phyloP scores from a whole-genome alignment of 1,140 invertebrate species.

The Hyphantria cunea region DNA sequence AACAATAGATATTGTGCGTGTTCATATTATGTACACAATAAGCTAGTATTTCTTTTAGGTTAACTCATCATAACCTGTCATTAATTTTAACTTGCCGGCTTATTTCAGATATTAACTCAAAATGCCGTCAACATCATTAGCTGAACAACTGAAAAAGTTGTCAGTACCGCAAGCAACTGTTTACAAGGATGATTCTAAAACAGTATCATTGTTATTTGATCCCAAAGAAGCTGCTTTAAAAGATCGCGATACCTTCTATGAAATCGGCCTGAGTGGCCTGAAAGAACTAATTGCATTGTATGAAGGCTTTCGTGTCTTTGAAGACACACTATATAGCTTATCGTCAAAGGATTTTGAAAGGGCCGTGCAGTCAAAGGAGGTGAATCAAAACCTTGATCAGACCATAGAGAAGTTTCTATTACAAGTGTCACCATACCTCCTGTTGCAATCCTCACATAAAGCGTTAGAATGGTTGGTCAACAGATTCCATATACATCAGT shows the following conservation, averaged over 20 bases:
- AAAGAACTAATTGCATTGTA: slow-evolving; percentile 90
- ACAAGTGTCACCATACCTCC: slow-evolving; percentile 92
- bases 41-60: no score
- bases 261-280: slow-evolving; percentile 92
- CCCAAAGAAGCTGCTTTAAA: slow-evolving; percentile 93
- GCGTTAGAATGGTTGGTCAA: slow-evolving; percentile 96
- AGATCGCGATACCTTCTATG: slow-evolving; percentile 91
- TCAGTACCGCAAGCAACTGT: slow-evolving; percentile 89
- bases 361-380: slow-evolving; percentile 87
- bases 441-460: slow-evolving; percentile 92
- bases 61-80: no score
- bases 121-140: slow-evolving; percentile 87
- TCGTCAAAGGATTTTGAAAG: slow-evolving; percentile 90
- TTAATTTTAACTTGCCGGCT: no score
- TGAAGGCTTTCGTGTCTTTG: slow-evolving; percentile 87
- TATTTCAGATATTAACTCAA: background rate
- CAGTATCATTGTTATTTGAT: slow-evolving; percentile 93
- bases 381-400: slow-evolving; percentile 89
- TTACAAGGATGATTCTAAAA: slow-evolving; percentile 86
- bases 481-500: slow-evolving; percentile 93
- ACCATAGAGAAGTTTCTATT: slow-evolving; percentile 91
- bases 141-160: slow-evolving; percentile 91
- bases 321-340: slow-evolving; percentile 89
- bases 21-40: no score
- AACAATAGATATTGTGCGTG: no score